A percentile compares a stretch with the other conserved stretches of the same genome.
Conservation (phyloP, 2,888 invertebrate genomes). For the Limnephilus marmoratus region DNA sequence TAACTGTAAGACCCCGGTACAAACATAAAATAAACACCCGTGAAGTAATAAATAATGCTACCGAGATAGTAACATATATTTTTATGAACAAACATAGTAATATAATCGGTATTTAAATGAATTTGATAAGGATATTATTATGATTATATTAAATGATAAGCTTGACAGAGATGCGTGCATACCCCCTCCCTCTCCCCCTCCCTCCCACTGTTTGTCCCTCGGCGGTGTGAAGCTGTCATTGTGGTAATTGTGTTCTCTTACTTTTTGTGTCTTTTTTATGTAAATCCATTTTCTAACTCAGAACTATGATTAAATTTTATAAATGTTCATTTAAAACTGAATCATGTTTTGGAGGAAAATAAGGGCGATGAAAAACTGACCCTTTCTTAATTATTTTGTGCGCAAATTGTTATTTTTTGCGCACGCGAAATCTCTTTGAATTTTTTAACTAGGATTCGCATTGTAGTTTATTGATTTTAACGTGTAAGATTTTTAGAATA, state of each 20-base stretch:
- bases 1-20: not conserved
- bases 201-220: not conserved
- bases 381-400: conserved; percentile 41
- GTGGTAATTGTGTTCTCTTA: conserved; percentile 49
- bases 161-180: conserved; percentile 49
- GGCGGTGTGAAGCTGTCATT: conserved; percentile 44
- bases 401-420: conserved; percentile 31
- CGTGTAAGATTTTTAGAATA: conserved; percentile 60
- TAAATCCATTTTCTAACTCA: conserved; percentile 29
- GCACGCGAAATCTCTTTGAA: conserved; percentile 34
- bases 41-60: conserved; percentile 21
- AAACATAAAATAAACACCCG: not conserved
- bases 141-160: conserved; percentile 49
- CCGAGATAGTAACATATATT: conserved; percentile 34
- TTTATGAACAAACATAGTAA: conserved; percentile 50
- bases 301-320: conserved; percentile 33
- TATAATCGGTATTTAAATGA: conserved; percentile 43
- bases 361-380: conserved; percentile 5
- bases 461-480: conserved; percentile 64
- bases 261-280: conserved; percentile 44
- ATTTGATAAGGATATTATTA: conserved; percentile 52
- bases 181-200: not conserved
- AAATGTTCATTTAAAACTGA: conserved; percentile 17
- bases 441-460: conserved; percentile 47
- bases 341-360: conserved; percentile 20